A percentile compares a stretch with the other conserved stretches of the same genome.
Evolutionary conservation across 2,113 vertebrate species (phyloP).

Genomic region (Amphiprion percula): DNA sequence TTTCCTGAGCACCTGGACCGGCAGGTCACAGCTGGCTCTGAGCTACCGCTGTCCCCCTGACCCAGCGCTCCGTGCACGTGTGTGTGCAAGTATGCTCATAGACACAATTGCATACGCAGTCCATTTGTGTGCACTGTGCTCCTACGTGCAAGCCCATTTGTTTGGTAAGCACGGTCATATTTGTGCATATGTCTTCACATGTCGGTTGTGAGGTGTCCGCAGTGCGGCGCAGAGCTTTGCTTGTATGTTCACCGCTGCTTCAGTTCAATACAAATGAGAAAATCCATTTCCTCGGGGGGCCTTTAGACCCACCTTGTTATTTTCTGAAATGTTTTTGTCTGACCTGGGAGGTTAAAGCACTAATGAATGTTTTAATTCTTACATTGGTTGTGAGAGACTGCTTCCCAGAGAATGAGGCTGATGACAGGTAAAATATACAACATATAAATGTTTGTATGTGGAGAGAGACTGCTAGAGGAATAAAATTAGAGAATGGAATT

Average conservation of each 20-base stretch:
- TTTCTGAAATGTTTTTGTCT: slow-evolving; percentile 30
- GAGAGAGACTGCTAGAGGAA: background rate
- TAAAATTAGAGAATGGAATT: background rate
- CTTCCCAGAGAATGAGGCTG: background rate
- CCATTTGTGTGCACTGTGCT: slow-evolving; percentile 24
- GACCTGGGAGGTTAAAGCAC: slow-evolving; percentile 6
- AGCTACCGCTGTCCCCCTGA: slow-evolving; percentile 94
- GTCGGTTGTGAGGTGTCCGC: slow-evolving; percentile 10
- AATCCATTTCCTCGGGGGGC: slow-evolving; percentile 35
- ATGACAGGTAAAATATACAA: slow-evolving; percentile 10
- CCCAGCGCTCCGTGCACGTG: slow-evolving; percentile 76
- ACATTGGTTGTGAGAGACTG: background rate
- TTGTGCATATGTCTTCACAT: background rate
- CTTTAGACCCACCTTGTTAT: slow-evolving; percentile 33
- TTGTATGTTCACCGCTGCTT: slow-evolving; percentile 26
- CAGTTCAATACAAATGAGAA: slow-evolving; percentile 41
- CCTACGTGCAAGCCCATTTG: background rate
- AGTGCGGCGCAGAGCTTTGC: slow-evolving; percentile 17
- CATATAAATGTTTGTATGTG: slow-evolving; percentile 12
- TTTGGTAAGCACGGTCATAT: slow-evolving; percentile 1
- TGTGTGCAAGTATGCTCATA: slow-evolving; percentile 25
- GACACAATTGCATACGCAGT: slow-evolving; percentile 39
- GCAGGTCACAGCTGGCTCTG: slow-evolving; percentile 95
- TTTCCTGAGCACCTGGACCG: slow-evolving; percentile 99
- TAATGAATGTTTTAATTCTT: slow-evolving; percentile 48